A percentile compares a stretch with the other conserved stretches of the same genome.
Evolutionary conservation across 2,113 vertebrate genomes (phyloP).

Genomic region (Gymnobelideus leadbeateri): DNA sequence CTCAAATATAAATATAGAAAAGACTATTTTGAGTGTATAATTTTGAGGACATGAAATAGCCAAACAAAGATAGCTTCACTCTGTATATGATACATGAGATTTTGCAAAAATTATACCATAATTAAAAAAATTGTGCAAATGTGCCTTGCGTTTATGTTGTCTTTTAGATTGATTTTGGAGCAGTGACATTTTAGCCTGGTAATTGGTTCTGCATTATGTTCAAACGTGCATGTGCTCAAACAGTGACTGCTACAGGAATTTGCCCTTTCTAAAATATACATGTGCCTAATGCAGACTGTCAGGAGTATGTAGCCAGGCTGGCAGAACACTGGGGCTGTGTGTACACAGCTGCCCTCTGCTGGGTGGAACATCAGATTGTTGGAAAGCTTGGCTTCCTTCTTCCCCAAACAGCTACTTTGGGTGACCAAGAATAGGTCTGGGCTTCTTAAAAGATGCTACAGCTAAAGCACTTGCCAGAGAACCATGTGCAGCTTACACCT

Average conservation of each 20-base stretch:
- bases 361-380: neutral
- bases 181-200: neutral
- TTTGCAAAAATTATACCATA: constrained; percentile 31
- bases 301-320: neutral
- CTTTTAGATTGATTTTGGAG: constrained; percentile 22
- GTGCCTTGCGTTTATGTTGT: neutral
- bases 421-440: neutral
- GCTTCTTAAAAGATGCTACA: constrained; percentile 26
- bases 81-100: constrained; percentile 26
- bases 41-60: constrained; percentile 10
- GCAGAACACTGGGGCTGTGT: neutral
- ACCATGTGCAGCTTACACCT: neutral
- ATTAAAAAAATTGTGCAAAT: neutral
- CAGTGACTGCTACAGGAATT: neutral
- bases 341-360: constrained; percentile 48
- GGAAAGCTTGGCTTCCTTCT: neutral
- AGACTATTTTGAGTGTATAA: neutral
- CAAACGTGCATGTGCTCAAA: neutral
- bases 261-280: neutral
- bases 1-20: neutral
- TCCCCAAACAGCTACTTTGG: neutral
- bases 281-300: neutral
- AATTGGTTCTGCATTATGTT: neutral
- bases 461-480: constrained; percentile 21
- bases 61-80: constrained; percentile 26